Evolutionary conservation across 2,888 invertebrate species (phyloP).

Genomic region (Volucella inanis): DNA sequence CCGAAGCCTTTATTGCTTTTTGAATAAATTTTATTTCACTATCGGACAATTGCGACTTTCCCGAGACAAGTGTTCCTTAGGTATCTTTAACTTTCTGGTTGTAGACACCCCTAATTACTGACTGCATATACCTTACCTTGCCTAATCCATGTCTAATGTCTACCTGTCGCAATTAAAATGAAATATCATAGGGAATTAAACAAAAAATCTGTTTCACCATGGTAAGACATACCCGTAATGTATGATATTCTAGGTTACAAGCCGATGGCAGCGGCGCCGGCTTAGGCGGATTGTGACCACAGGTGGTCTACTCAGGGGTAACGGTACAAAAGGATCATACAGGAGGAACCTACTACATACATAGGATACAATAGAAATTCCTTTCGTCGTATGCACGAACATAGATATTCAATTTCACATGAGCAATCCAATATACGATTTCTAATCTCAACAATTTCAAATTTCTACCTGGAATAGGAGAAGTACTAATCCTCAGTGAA

Average conservation of each 20-base stretch:
- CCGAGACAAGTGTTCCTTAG: background rate
- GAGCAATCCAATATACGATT: constrained; percentile 44
- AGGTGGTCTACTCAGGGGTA: constrained; percentile 55
- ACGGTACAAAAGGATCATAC: constrained; percentile 62
- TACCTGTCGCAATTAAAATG: constrained; percentile 71
- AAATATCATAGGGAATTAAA: constrained; percentile 56
- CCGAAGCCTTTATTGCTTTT: no score
- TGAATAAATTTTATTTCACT: no score
- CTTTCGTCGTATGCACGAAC: constrained; percentile 33
- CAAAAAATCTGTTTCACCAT: constrained; percentile 45
- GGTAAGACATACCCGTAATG: constrained; percentile 41
- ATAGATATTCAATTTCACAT: constrained; percentile 57
- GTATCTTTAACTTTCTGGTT: background rate
- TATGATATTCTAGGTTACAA: constrained; percentile 46
- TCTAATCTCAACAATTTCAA: constrained; percentile 34
- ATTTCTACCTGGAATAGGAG: constrained; percentile 41
- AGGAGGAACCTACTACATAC: constrained; percentile 19
- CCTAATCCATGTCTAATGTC: constrained; percentile 54
- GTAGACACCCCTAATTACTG: constrained; percentile 57
- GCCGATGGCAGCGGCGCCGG: constrained; percentile 49
- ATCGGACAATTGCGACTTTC: background rate
- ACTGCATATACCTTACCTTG: constrained; percentile 26
- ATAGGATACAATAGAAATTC: constrained; percentile 53
- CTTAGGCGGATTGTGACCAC: constrained; percentile 46
- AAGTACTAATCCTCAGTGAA: constrained; percentile 29